phyloP scores from a whole-genome alignment of 1,140 invertebrate genomes.

The Belonocnema kinseyi region DNA sequence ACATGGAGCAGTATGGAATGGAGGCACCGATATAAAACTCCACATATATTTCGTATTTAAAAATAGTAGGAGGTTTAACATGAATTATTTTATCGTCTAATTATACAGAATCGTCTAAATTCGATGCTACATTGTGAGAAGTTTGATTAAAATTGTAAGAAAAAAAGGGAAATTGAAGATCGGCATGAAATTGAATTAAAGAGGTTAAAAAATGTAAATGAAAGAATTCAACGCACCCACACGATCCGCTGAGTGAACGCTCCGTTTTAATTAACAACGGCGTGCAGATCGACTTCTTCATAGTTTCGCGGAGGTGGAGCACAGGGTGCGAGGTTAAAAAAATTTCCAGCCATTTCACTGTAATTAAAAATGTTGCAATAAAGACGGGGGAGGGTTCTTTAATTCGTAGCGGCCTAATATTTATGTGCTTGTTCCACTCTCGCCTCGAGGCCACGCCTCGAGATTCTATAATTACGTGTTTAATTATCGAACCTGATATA shows the following conservation, averaged over 20 bases:
- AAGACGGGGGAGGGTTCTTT: slow-evolving; percentile 59
- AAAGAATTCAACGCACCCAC: slow-evolving; percentile 16
- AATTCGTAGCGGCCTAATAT: slow-evolving; percentile 58
- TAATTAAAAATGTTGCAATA: slow-evolving; percentile 68
- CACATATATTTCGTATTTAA: too few relatives aligned
- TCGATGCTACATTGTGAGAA: background rate
- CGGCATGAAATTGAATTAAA: slow-evolving; percentile 6
- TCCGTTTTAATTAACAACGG: slow-evolving; percentile 13
- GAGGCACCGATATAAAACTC: too few relatives aligned
- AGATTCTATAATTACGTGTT: slow-evolving; percentile 68
- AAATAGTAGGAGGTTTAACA: too few relatives aligned
- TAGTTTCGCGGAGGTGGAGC: slow-evolving; percentile 23
- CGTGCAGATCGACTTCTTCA: slow-evolving; percentile 28
- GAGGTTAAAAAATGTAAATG: slow-evolving; percentile 7
- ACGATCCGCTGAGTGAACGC: slow-evolving; percentile 15
- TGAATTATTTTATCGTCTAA: too few relatives aligned
- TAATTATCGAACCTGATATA: slow-evolving; percentile 66
- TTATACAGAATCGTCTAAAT: too few relatives aligned
- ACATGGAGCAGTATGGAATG: too few relatives aligned
- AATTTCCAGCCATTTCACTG: slow-evolving; percentile 65
- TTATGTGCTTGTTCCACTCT: slow-evolving; percentile 54
- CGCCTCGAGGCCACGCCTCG: slow-evolving; percentile 59
- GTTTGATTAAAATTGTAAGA: background rate
- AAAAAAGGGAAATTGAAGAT: background rate
- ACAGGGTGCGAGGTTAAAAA: slow-evolving; percentile 45